Evolutionary conservation across 2,888 invertebrate genomes (phyloP).

Genomic region (Asteroscopus sphinx): DNA sequence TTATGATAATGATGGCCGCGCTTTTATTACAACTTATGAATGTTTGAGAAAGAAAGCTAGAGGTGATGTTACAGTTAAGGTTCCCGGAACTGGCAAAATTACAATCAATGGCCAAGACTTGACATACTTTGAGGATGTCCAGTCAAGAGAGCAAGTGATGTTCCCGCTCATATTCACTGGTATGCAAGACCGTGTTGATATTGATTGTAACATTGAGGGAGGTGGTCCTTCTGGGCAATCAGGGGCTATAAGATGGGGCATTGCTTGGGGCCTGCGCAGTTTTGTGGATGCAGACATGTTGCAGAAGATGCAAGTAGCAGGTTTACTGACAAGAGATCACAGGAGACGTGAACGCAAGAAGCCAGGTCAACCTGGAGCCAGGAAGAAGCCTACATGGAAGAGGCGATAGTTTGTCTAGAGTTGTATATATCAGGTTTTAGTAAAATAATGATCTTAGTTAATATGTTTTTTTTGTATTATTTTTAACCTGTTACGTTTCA

Average conservation of each 20-base stretch:
- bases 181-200: conserved; percentile 94
- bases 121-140: conserved; percentile 92
- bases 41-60: conserved; percentile 93
- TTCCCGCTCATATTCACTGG: conserved; percentile 96
- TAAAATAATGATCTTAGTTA: conserved; percentile 27
- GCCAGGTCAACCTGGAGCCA: conserved; percentile 97
- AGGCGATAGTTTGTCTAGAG: conserved; percentile 91
- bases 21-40: conserved; percentile 93
- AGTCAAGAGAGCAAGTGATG: conserved; percentile 95
- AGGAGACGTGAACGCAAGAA: conserved; percentile 96
- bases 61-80: conserved; percentile 94
- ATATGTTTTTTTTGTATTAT: neutral
- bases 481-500: neutral
- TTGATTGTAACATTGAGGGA: conserved; percentile 93
- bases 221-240: conserved; percentile 95
- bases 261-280: conserved; percentile 95
- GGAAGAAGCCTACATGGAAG: conserved; percentile 98
- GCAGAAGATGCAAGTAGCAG: conserved; percentile 97
- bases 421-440: conserved; percentile 20
- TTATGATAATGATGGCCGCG: conserved; percentile 92
- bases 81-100: conserved; percentile 95
- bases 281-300: conserved; percentile 94
- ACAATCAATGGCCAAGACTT: conserved; percentile 95
- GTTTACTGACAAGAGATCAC: conserved; percentile 94
- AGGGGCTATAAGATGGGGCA: conserved; percentile 96